phyloP scores from a whole-genome alignment of 1,140 invertebrate genomes.

The Phthorimaea operculella region DNA sequence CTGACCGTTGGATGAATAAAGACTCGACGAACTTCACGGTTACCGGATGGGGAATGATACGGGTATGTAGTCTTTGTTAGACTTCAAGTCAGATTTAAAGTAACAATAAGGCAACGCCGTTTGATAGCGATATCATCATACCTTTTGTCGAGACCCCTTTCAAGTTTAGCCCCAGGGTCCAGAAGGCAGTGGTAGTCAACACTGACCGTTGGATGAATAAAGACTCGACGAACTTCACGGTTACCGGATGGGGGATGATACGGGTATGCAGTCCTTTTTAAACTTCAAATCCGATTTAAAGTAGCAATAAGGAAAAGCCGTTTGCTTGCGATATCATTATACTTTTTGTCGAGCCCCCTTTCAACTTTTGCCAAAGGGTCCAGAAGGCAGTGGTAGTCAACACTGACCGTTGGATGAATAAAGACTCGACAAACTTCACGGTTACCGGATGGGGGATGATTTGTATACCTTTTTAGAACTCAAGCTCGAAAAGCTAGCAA shows the following conservation, averaged over 20 bases:
- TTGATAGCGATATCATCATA: background rate
- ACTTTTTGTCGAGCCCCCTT: background rate
- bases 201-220: constrained; percentile 32
- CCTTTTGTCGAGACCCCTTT: background rate
- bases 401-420: constrained; percentile 31
- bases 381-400: constrained; percentile 34
- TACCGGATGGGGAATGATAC: constrained; percentile 37
- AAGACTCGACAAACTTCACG: constrained; percentile 23
- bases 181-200: constrained; percentile 34
- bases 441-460: constrained; percentile 41
- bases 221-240: constrained; percentile 26
- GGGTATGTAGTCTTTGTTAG: constrained; percentile 17
- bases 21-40: constrained; percentile 28
- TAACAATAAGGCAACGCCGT: background rate
- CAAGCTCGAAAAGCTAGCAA: background rate
- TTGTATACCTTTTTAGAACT: constrained; percentile 16
- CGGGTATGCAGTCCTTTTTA: constrained; percentile 17
- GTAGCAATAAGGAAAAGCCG: background rate
- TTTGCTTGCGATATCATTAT: background rate
- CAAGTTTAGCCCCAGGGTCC: background rate
- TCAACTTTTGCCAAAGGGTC: background rate
- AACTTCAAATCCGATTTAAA: no score
- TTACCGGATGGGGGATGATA: constrained; percentile 38
- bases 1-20: constrained; percentile 30
- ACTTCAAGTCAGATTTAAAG: no score